Conservation (phyloP, 2,888 invertebrate species). For the Hermaeophaga mercurialis region DNA sequence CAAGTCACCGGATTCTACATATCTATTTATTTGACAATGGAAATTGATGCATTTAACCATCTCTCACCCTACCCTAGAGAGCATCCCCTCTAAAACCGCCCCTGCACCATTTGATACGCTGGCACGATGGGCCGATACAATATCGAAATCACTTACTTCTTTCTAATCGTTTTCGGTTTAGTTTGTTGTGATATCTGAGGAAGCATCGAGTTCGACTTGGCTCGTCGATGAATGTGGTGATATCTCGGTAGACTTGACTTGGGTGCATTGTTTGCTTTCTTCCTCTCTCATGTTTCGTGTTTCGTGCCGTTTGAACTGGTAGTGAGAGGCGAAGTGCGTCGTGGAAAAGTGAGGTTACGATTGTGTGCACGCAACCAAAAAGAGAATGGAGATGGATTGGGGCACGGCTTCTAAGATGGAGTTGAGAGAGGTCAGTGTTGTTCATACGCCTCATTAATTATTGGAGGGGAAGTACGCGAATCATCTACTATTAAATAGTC, state of each 20-base stretch:
- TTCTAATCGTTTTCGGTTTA: conserved; percentile 25
- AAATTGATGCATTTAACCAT: too few relatives aligned
- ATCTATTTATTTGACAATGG: too few relatives aligned
- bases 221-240: conserved; percentile 14
- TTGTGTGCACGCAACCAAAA: conserved; percentile 1
- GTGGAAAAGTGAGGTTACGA: conserved; percentile 34
- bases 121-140: conserved; percentile 16
- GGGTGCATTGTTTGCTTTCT: conserved; percentile 6
- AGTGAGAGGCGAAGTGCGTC: background rate
- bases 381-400: background rate
- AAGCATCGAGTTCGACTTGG: background rate
- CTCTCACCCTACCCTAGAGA: conserved; percentile 37
- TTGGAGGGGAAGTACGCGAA: too few relatives aligned
- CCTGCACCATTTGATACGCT: conserved; percentile 1
- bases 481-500: too few relatives aligned
- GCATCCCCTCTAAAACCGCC: conserved; percentile 11
- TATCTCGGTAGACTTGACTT: conserved; percentile 29
- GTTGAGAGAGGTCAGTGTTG: conserved; percentile 45
- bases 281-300: conserved; percentile 14
- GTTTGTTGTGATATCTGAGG: conserved; percentile 30
- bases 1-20: too few relatives aligned
- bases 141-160: conserved; percentile 22
- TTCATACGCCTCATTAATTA: background rate
- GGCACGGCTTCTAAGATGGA: conserved; percentile 40
- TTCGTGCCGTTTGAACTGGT: conserved; percentile 14